Conservation (phyloP, 2,888 invertebrate genomes). For the Metacarcinus magister region DNA sequence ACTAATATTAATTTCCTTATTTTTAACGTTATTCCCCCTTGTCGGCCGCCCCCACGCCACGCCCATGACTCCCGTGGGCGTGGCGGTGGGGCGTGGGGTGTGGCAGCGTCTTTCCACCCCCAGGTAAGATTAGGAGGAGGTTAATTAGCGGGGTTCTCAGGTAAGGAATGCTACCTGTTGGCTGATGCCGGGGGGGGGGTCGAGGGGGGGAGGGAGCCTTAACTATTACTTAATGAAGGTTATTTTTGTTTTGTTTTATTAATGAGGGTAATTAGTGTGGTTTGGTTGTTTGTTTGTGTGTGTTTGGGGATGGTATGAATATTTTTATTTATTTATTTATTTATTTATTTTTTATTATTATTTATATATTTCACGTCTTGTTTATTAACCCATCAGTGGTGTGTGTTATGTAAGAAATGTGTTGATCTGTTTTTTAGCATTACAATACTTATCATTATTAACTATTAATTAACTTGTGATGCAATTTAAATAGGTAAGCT, state of each 20-base stretch:
- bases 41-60: neutral
- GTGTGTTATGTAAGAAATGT: too few species aligned
- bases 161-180: constrained; percentile 60
- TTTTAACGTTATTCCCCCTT: neutral
- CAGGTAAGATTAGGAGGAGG: neutral
- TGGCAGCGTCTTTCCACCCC: neutral
- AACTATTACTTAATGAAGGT: neutral
- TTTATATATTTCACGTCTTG: too few species aligned
- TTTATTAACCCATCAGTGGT: too few species aligned
- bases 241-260: neutral
- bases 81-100: neutral
- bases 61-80: neutral
- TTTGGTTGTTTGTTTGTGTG: neutral
- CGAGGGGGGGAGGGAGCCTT: neutral
- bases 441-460: too few species aligned
- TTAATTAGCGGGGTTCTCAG: constrained; percentile 75
- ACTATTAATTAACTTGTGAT: too few species aligned
- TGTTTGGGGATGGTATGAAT: neutral
- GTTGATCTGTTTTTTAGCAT: too few species aligned
- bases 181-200: constrained; percentile 22
- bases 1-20: neutral
- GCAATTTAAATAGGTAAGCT: too few species aligned
- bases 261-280: neutral
- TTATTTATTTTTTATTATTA: too few species aligned
- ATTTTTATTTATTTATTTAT: too few species aligned